Base-by-base conservation (phyloP, 2,797 vertebrate species). In the Danio tinwini region DNA sequence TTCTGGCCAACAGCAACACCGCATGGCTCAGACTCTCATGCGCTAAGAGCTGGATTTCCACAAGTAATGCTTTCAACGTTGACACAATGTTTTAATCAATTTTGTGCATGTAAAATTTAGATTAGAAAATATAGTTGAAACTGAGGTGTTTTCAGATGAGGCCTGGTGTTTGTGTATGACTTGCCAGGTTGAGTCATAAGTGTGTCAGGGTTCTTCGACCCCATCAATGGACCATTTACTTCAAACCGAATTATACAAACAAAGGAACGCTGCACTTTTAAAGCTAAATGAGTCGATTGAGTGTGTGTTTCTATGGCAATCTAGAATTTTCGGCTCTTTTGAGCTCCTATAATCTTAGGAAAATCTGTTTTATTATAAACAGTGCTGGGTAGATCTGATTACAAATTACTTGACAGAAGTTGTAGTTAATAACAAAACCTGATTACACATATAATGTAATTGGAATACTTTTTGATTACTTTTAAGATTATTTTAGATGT, bases 1-100 rank as follows among this genome's bases (percentile, higher is more conserved):
- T 72, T 73, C 37, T 13, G 70, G 81, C 86, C 76, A 87, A 84
- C 45, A 84, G 71, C 84, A 88, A 88, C 76, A 88, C 13, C 13
- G 37, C 11, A 44, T 45, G 47, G 83, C 76, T 77, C 63, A 84
- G 74, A 76, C 76, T 70, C 52, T 63, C 50, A 17, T 44, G 68
- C 79, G 39, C 74, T n/a, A 16, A 63, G 52, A 76, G 53, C 77
- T 40, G 39, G 39, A 79, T 78, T 82, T 85, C 58, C 14, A 61
- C 49, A 52, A 59, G 29, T 19, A 55, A 75, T 82, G 53, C 68
- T 76, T 87, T 78, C 50, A 70, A 76, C 56, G 55, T 55, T 50
- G 29, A 61, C 74, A 78, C 68, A 53, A 75, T 10, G 74, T 55
- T 74, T 75, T 83, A 83, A 85, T 86, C 53, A 81, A 74, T 58